These are phyloP conservation scores for Premnoplex brunnescens DNA, from an alignment of 2,797 vertebrate genomes.

Conservation along the genomic window DNA sequence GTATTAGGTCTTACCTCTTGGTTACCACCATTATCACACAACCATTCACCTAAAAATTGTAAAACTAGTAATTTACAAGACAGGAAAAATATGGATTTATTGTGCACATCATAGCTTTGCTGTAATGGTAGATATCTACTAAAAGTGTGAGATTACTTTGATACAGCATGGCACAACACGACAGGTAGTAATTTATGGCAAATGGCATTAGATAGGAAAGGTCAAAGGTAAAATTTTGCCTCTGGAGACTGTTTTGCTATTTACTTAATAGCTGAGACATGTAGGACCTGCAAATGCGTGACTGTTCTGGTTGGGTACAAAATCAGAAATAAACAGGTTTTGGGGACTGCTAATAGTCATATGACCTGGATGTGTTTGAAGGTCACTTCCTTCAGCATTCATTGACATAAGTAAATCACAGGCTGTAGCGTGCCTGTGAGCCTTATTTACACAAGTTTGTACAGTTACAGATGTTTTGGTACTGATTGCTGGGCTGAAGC, in stretches of 20 bases:
- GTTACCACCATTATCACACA: not conserved
- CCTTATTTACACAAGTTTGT: not conserved
- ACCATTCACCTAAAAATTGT: not conserved
- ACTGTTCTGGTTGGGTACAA: not conserved
- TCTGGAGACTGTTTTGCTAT: not conserved
- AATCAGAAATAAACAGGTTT: not conserved
- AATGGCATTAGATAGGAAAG: not conserved
- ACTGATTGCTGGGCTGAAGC: not conserved
- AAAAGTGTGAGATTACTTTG: conserved; percentile 1
- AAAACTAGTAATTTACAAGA: not conserved
- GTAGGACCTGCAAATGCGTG: not conserved
- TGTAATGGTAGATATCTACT: not conserved
- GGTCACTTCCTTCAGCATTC: not conserved
- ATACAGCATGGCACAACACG: not conserved
- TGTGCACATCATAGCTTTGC: not conserved
- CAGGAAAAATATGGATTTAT: not conserved
- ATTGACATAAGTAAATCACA: not conserved
- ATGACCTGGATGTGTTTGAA: not conserved
- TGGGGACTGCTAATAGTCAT: not conserved
- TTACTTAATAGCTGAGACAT: not conserved
- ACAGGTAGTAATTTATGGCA: not conserved
- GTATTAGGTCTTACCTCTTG: not conserved
- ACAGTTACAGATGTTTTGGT: not conserved
- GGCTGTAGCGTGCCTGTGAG: not conserved
- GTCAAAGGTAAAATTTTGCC: not conserved